These are phyloP conservation scores for Halcyon smyrnensis DNA, from an alignment of 2,797 vertebrate species.

Conservation along the genomic window DNA sequence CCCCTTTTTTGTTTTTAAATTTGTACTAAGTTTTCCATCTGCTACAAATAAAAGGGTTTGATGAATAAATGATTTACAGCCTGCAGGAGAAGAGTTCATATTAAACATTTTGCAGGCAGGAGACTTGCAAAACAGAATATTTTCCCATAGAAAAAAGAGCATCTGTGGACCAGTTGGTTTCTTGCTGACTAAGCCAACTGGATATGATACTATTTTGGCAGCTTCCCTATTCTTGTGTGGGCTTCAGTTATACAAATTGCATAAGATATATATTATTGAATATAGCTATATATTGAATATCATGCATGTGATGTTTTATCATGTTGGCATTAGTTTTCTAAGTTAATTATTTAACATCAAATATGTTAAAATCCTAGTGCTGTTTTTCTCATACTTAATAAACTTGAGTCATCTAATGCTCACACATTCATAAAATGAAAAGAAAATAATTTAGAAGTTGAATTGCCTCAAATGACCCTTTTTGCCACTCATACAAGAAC, in stretches of 20 bases:
- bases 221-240: constrained; percentile 38
- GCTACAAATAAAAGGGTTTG: constrained; percentile 54
- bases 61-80: constrained; percentile 67
- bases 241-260: constrained; percentile 14
- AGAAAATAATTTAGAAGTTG: background rate
- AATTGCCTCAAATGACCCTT: background rate
- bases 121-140: constrained; percentile 33
- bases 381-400: background rate
- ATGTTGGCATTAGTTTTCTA: background rate
- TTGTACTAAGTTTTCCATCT: constrained; percentile 31
- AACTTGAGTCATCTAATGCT: background rate
- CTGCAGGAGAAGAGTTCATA: constrained; percentile 37
- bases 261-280: constrained; percentile 36
- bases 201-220: constrained; percentile 34
- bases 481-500: background rate
- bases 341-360: constrained; percentile 38
- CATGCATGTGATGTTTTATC: background rate
- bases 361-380: background rate
- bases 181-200: constrained; percentile 51
- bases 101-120: constrained; percentile 38
- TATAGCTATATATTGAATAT: background rate
- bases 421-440: background rate
- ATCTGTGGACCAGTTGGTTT: constrained; percentile 62
- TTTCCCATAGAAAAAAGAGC: constrained; percentile 43
- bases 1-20: constrained; percentile 35